Percentiles rank a stretch among this genome's conserved stretches.
These are phyloP conservation scores for Erannis defoliaria DNA, from an alignment of 2,888 invertebrate species.

Conservation along the genomic window DNA sequence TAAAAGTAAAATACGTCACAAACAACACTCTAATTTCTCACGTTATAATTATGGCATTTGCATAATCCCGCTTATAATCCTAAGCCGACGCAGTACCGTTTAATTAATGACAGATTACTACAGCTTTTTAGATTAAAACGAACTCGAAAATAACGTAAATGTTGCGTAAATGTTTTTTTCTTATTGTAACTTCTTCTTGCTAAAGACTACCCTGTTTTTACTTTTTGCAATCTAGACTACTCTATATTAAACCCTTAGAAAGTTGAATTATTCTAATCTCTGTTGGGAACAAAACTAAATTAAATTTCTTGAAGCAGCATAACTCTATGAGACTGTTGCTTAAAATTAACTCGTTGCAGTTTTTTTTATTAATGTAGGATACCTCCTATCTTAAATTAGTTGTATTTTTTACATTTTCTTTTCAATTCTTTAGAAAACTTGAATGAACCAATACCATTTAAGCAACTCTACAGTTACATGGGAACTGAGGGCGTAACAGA, in stretches of 20 bases:
- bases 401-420: not conserved
- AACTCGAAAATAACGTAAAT: not conserved
- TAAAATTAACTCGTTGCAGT: too few species aligned
- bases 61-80: constrained; percentile 15
- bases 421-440: not conserved
- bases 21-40: not conserved
- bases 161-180: too few species aligned
- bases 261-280: too few species aligned
- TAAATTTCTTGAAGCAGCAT: too few species aligned
- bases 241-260: too few species aligned
- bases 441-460: not conserved
- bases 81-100: constrained; percentile 8
- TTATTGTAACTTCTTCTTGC: too few species aligned
- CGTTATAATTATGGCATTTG: not conserved
- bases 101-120: constrained; percentile 22
- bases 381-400: too few species aligned
- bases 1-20: not conserved
- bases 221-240: too few species aligned
- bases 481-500: not conserved
- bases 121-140: constrained; percentile 9
- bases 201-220: too few species aligned
- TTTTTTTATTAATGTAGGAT: too few species aligned
- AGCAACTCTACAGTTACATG: not conserved
- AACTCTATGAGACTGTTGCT: too few species aligned
- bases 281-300: too few species aligned